Evolutionary conservation across 2,113 vertebrate species (phyloP).

Genomic region (Rhynchomys soricoides): DNA sequence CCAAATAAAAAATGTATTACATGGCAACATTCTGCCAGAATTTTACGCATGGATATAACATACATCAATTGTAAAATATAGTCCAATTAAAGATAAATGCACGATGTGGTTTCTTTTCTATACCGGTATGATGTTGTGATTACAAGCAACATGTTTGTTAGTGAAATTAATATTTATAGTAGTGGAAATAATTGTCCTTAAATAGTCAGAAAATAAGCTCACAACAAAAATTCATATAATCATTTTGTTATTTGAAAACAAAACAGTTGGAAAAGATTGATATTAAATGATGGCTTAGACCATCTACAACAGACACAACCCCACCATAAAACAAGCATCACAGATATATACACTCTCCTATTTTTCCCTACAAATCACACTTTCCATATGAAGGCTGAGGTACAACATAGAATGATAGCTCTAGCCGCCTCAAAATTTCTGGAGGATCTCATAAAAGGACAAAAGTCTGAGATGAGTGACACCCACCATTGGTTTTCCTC

Average conservation of each 20-base stretch:
- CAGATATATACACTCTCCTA: background rate
- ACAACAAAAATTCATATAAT: background rate
- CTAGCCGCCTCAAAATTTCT: background rate
- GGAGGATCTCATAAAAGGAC: background rate
- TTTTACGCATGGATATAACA: no score
- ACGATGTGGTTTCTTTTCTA: background rate
- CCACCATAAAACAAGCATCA: background rate
- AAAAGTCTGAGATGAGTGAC: background rate
- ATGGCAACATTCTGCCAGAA: background rate
- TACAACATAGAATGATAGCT: background rate
- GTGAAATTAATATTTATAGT: background rate
- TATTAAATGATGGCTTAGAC: background rate
- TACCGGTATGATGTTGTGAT: background rate
- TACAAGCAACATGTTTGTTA: background rate
- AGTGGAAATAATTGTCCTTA: background rate
- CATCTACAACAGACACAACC: background rate
- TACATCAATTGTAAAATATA: background rate
- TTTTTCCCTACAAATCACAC: background rate
- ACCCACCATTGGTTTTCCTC: constrained; percentile 41
- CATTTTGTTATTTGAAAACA: background rate
- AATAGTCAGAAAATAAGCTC: background rate
- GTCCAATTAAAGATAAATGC: background rate
- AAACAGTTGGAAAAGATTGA: background rate
- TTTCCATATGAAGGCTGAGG: background rate
- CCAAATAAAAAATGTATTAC: background rate